phyloP scores from a whole-genome alignment of 2,888 invertebrate genomes.

The Arctia plantaginis region DNA sequence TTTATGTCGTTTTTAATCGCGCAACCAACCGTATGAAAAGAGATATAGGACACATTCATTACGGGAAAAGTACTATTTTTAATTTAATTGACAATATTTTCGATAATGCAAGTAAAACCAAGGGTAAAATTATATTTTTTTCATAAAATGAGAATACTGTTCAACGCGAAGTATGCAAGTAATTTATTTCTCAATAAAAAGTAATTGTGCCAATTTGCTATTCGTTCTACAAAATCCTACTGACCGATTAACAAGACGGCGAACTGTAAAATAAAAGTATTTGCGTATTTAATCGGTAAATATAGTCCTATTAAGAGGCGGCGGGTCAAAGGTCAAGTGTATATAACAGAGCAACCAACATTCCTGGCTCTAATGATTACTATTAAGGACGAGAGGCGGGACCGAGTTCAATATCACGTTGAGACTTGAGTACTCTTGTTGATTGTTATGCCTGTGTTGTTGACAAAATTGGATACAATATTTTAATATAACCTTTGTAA shows the following conservation, averaged over 20 bases:
- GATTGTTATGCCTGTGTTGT: conserved; percentile 35
- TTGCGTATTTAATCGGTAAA: conserved; percentile 38
- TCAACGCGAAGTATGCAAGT: conserved; percentile 4
- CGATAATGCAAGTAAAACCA: neutral
- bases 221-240: conserved; percentile 15
- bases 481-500: conserved; percentile 14
- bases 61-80: neutral
- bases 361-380: conserved; percentile 50
- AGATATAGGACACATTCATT: neutral
- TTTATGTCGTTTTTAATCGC: no score
- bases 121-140: neutral
- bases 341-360: conserved; percentile 41
- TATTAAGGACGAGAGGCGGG: conserved; percentile 34
- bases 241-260: conserved; percentile 28
- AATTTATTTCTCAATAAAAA: conserved; percentile 14
- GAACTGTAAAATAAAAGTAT: conserved; percentile 30
- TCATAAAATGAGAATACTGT: neutral
- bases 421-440: conserved; percentile 31
- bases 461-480: conserved; percentile 38
- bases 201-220: conserved; percentile 17
- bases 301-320: conserved; percentile 38
- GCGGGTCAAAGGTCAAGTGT: conserved; percentile 41
- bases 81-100: neutral
- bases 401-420: conserved; percentile 46
- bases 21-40: no score